These are phyloP conservation scores for Agriopis marginaria DNA, from an alignment of 2,888 invertebrate genomes.

Conservation along the genomic window DNA sequence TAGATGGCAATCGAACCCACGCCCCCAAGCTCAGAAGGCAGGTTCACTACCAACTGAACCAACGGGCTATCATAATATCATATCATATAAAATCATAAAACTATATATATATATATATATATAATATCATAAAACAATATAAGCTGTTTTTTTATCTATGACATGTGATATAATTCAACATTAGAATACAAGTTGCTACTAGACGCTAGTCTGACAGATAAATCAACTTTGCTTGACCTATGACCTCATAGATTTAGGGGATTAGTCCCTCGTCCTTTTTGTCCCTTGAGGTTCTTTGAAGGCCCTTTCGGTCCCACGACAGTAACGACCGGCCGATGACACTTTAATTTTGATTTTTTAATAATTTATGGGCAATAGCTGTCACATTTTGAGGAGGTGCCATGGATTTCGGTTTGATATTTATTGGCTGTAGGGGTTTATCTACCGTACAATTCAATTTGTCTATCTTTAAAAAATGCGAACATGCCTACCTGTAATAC, in stretches of 20 bases:
- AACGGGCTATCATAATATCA: no score
- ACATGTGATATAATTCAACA: not conserved
- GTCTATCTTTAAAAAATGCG: no score
- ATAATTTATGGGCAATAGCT: slow-evolving; percentile 45
- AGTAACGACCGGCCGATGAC: slow-evolving; percentile 71
- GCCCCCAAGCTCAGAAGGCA: no score
- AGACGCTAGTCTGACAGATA: slow-evolving; percentile 53
- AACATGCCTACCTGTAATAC: no score
- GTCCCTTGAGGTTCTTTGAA: slow-evolving; percentile 23
- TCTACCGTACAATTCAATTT: no score
- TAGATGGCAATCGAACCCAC: no score
- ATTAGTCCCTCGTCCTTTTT: slow-evolving; percentile 45
- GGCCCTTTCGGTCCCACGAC: slow-evolving; percentile 46
- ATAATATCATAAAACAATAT: no score
- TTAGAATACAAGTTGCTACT: not conserved
- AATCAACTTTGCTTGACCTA: slow-evolving; percentile 75
- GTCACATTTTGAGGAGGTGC: slow-evolving; percentile 42
- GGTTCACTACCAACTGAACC: no score
- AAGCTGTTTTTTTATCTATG: no score
- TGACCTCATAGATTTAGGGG: slow-evolving; percentile 64
- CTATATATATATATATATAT: no score
- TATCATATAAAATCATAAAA: no score
- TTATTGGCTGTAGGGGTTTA: not conserved
- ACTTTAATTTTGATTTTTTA: slow-evolving; percentile 57
- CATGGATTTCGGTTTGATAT: slow-evolving; percentile 1